Percentiles rank a stretch among this genome's conserved stretches.
Conservation (phyloP, 2,888 invertebrate genomes). For the Alloplasta piceator region DNA sequence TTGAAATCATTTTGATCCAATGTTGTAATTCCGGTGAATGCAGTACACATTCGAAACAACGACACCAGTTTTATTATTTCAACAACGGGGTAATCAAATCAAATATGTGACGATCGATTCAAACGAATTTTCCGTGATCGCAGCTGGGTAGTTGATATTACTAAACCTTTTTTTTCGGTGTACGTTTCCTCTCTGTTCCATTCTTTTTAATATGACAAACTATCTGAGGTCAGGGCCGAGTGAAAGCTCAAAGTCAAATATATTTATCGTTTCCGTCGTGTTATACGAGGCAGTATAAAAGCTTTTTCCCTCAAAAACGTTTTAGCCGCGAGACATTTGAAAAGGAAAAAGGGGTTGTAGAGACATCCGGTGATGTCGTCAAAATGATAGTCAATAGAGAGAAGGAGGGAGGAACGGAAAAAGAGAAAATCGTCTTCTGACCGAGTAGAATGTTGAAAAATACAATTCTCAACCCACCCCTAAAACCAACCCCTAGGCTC, state of each 20-base stretch:
- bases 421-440: not conserved
- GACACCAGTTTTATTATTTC: no score
- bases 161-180: no score
- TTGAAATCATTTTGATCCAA: no score
- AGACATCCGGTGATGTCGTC: not conserved
- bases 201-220: not conserved
- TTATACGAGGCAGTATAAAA: not conserved
- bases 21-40: no score
- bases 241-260: constrained; percentile 68
- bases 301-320: not conserved
- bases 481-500: not conserved
- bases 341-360: not conserved
- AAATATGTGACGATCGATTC: no score
- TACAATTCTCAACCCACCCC: constrained; percentile 11
- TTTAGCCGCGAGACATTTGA: not conserved
- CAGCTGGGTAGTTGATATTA: no score
- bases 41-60: no score
- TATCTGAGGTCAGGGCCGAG: constrained; percentile 71
- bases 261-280: constrained; percentile 37
- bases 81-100: no score
- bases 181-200: not conserved
- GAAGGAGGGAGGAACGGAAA: not conserved
- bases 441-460: constrained; percentile 10
- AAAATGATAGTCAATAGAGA: not conserved
- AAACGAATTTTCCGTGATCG: no score